Evolutionary conservation across 2,797 vertebrate genomes (phyloP), one percentile per base, ranked within the genome.

Genomic region (Cephalopachus bancanus): DNA sequence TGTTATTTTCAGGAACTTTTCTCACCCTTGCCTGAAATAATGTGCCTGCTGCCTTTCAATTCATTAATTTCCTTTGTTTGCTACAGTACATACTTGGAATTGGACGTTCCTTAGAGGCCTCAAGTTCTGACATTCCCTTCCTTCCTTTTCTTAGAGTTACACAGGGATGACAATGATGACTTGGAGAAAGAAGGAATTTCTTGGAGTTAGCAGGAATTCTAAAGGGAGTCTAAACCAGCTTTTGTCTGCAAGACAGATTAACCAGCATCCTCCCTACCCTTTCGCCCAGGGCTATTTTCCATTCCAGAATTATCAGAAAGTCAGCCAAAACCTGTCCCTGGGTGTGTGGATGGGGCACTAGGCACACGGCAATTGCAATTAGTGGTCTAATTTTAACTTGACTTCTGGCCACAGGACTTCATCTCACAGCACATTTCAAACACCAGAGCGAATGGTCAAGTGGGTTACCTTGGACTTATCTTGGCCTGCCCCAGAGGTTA

Each of bases 61-160:
- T 94, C 33, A 67, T 92, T 93, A 64, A 79, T 98, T 98, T 98
- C 97, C 97, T 98, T 86, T 95, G 96, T 98, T 97, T 98, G 98
- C 67, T 89, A 7, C 93, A 94, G 72, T 24, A 15, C 60, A 53
- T 88, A 94, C 95, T 96, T 89, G 78, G 22, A 69, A 94, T 80
- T 83, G 95, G 95, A 96, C 19, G 51, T 26, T 78, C 98, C 97
- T 98, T 85, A 94, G 94, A 97, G 97, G 20, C 86, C 62, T 85
- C 95, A 78, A 97, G 96, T 97, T 97, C 97, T 98, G 98, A 98
- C 6, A 98, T 97, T 98, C 97, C 97, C 97, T 98, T 98, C 98
- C 98, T 98, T 76, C 97, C 98, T 98, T 93, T 98, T 91, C 64
- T 98, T 69, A 74, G 96, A 93, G 95, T 89, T 97, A n/a, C 92